Conservation (phyloP, 2,113 vertebrate genomes). For the Eubucco bourcierii region DNA sequence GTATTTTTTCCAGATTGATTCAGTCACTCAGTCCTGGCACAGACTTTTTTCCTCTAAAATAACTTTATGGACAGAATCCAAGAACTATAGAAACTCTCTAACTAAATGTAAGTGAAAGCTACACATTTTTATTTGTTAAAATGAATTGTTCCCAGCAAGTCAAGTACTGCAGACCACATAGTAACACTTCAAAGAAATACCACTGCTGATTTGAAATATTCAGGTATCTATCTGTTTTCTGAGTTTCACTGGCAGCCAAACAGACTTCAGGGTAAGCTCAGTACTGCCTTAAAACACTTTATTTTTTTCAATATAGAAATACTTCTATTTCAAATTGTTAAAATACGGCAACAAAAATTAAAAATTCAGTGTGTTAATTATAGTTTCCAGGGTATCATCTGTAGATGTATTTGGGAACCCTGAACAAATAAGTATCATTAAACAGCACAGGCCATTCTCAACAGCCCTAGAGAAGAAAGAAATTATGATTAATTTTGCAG, state of each 20-base stretch:
- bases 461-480: background rate
- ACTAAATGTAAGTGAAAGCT: background rate
- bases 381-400: background rate
- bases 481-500: rapidly evolving
- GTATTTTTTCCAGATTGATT: background rate
- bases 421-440: background rate
- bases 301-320: background rate
- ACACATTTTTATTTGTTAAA: background rate
- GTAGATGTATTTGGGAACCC: background rate
- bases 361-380: background rate
- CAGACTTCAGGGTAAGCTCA: background rate
- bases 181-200: background rate
- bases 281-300: background rate
- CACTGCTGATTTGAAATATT: background rate
- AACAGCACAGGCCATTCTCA: background rate
- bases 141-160: background rate
- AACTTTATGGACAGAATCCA: background rate
- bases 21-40: background rate
- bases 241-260: background rate
- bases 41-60: background rate
- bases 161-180: background rate
- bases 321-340: background rate
- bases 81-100: background rate
- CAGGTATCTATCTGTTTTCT: background rate
- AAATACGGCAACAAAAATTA: background rate